Conservation (phyloP, 2,113 vertebrate genomes). For the Larimichthys polyactis region DNA sequence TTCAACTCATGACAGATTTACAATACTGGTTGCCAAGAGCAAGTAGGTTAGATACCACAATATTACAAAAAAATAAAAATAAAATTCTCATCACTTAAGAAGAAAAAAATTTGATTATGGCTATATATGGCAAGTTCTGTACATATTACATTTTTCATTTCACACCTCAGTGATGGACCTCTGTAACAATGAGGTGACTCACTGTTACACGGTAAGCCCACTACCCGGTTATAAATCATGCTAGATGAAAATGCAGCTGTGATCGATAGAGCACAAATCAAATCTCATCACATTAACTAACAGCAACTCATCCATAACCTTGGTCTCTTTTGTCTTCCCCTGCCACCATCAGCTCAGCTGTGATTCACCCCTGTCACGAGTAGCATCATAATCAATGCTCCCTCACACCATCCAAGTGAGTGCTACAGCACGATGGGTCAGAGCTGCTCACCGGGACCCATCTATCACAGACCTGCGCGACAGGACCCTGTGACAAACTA, state of each 20-base stretch:
- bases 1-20: background rate
- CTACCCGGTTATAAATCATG: constrained; percentile 68
- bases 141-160: constrained; percentile 62
- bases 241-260: constrained; percentile 66
- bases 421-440: constrained; percentile 73
- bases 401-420: constrained; percentile 53
- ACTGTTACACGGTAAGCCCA: constrained; percentile 31
- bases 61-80: background rate
- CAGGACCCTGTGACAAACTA: constrained; percentile 75
- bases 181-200: constrained; percentile 43
- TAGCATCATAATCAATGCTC: constrained; percentile 80
- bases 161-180: constrained; percentile 59
- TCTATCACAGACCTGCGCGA: constrained; percentile 77
- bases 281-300: constrained; percentile 76
- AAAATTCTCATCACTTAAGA: background rate
- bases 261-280: constrained; percentile 78
- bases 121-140: constrained; percentile 32
- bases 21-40: constrained; percentile 8
- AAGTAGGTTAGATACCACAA: background rate
- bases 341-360: constrained; percentile 51
- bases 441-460: constrained; percentile 60
- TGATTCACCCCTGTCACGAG: constrained; percentile 66
- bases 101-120: constrained; percentile 22
- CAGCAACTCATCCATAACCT: constrained; percentile 73
- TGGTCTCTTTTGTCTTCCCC: constrained; percentile 56